Percentiles rank a stretch among this genome's conserved stretches.
Evolutionary conservation across 2,888 invertebrate species (phyloP).

Genomic region (Parnassius glacialis): DNA sequence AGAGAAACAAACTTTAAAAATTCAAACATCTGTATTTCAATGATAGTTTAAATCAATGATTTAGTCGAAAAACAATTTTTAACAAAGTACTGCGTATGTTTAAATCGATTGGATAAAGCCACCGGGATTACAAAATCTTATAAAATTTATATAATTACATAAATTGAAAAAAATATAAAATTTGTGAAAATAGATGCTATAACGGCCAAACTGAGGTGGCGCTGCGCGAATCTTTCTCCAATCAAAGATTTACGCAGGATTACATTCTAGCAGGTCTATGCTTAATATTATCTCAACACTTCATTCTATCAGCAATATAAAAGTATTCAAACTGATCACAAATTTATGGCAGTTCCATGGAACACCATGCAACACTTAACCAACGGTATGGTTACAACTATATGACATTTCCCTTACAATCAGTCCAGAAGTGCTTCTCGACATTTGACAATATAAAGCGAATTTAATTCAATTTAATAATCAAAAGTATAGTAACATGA

Average conservation of each 20-base stretch:
- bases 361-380: conserved; percentile 75
- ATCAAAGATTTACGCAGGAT: conserved; percentile 67
- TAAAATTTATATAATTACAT: conserved; percentile 32
- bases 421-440: conserved; percentile 55
- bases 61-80: conserved; percentile 76
- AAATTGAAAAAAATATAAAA: conserved; percentile 41
- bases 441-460: conserved; percentile 49
- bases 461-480: conserved; percentile 40
- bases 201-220: conserved; percentile 46
- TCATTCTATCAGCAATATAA: conserved; percentile 76
- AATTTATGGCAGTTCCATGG: conserved; percentile 77
- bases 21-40: conserved; percentile 79
- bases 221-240: conserved; percentile 60
- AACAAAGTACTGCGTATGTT: conserved; percentile 73
- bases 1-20: conserved; percentile 48
- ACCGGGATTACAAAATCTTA: conserved; percentile 42
- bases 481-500: conserved; percentile 8
- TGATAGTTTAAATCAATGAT: conserved; percentile 74
- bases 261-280: conserved; percentile 77
- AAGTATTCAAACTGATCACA: conserved; percentile 81
- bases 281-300: conserved; percentile 72
- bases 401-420: conserved; percentile 62
- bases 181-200: conserved; percentile 52
- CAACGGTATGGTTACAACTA: conserved; percentile 61
- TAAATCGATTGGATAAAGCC: conserved; percentile 75